Conservation (phyloP, 2,888 invertebrate genomes). For the Hedya salicella region DNA sequence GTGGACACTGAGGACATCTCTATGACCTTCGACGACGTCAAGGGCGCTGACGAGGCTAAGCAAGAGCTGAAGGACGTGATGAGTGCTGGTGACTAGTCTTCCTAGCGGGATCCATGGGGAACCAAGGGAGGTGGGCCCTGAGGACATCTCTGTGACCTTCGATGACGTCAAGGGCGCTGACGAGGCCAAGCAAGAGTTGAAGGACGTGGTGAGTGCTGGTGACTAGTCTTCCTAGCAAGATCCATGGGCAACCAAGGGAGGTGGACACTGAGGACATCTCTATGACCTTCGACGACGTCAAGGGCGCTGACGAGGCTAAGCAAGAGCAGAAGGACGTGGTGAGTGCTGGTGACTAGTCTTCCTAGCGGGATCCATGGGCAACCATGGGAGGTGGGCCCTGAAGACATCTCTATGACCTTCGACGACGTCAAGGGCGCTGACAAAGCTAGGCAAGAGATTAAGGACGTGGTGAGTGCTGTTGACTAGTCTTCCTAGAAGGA, state of each 20-base stretch:
- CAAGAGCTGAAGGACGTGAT: constrained; percentile 98
- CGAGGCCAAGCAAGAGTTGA: constrained; percentile 98
- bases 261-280: constrained; percentile 98
- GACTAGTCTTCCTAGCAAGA: constrained; percentile 81
- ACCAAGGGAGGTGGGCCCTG: constrained; percentile 96
- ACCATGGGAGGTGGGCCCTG: constrained; percentile 96
- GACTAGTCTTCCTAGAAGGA: constrained; percentile 81
- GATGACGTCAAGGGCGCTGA: constrained; percentile 99
- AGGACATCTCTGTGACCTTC: constrained; percentile 98
- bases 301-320: constrained; percentile 99
- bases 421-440: constrained; percentile 99
- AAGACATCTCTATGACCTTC: constrained; percentile 98
- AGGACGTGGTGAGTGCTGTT: constrained; percentile 90
- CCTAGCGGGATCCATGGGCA: constrained; percentile 91
- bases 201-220: constrained; percentile 90
- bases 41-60: constrained; percentile 99
- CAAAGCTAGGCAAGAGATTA: constrained; percentile 98
- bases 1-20: constrained; percentile 98
- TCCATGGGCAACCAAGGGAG: constrained; percentile 95
- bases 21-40: constrained; percentile 98
- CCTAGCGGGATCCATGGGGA: constrained; percentile 91
- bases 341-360: too few relatives aligned
- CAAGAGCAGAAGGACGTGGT: constrained; percentile 98
- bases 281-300: constrained; percentile 98
- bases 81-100: too few relatives aligned